Conservation (phyloP, 2,797 vertebrate species). For the Catharus ustulatus region DNA sequence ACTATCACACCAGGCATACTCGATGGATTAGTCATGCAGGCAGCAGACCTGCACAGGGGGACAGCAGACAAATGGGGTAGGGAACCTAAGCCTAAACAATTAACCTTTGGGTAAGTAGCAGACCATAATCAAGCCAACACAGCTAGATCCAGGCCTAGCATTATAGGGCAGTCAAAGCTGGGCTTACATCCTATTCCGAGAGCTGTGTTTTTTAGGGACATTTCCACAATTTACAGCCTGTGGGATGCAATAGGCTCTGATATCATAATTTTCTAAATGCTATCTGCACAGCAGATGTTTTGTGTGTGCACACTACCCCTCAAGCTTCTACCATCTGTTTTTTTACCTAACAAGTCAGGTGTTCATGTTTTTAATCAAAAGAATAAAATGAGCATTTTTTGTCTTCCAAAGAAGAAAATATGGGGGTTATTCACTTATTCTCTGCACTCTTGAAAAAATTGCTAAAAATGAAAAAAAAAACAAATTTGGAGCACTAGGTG, state of each 20-base stretch:
- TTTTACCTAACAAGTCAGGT: slow-evolving; percentile 16
- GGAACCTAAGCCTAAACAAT: neutral
- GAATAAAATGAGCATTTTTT: neutral
- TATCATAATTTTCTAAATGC: neutral
- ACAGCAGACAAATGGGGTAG: neutral
- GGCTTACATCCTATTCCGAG: neutral
- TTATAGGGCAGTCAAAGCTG: neutral
- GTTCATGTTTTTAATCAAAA: neutral
- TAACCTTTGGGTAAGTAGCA: neutral
- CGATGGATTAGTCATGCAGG: neutral
- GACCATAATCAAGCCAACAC: neutral
- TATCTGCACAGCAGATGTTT: slow-evolving; percentile 22
- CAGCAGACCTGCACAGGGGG: neutral
- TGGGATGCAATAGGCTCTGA: neutral
- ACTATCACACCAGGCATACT: neutral
- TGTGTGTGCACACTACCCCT: neutral
- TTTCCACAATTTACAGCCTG: neutral
- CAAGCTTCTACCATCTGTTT: slow-evolving; percentile 33
- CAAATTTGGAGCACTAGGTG: neutral
- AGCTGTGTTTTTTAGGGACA: neutral
- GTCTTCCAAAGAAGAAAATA: neutral
- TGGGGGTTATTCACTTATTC: neutral
- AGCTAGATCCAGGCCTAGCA: neutral
- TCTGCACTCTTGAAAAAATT: neutral
- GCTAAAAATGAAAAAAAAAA: neutral